Conservation (phyloP, 2,113 vertebrate species). For the Antechinus stuartii region DNA sequence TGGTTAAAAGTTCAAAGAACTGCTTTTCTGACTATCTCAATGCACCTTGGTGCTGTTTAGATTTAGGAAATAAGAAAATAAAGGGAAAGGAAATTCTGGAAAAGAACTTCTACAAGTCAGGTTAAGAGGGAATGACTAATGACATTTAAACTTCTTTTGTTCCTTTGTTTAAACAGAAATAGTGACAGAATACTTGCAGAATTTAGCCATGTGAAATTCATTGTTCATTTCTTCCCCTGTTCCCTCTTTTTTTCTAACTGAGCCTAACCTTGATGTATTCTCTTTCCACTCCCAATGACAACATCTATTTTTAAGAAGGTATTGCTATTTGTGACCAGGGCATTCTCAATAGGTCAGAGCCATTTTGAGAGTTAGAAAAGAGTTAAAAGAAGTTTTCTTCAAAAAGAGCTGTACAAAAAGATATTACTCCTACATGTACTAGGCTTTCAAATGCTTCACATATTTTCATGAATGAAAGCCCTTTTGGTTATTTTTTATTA, state of each 20-base stretch:
- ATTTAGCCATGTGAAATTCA: slow-evolving; percentile 53
- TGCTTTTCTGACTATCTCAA: neutral
- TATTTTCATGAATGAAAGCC: slow-evolving; percentile 88
- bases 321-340: slow-evolving; percentile 43
- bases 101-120: slow-evolving; percentile 56
- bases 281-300: slow-evolving; percentile 60
- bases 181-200: slow-evolving; percentile 21
- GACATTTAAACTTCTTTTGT: slow-evolving; percentile 25
- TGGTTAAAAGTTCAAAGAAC: slow-evolving; percentile 58
- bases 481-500: slow-evolving; percentile 81
- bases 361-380: slow-evolving; percentile 71
- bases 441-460: slow-evolving; percentile 84
- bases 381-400: slow-evolving; percentile 82
- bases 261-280: slow-evolving; percentile 67
- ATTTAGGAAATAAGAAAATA: slow-evolving; percentile 20
- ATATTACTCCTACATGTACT: slow-evolving; percentile 85
- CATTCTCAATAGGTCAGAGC: slow-evolving; percentile 46
- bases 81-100: slow-evolving; percentile 23
- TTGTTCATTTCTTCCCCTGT: slow-evolving; percentile 27
- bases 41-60: slow-evolving; percentile 68
- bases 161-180: slow-evolving; percentile 51
- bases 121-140: slow-evolving; percentile 30
- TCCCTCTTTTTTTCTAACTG: slow-evolving; percentile 61
- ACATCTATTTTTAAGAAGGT: slow-evolving; percentile 51
- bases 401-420: slow-evolving; percentile 80